These are phyloP conservation scores for Sclerurus mexicanus DNA, from an alignment of 2,113 vertebrate genomes.

Conservation along the genomic window DNA sequence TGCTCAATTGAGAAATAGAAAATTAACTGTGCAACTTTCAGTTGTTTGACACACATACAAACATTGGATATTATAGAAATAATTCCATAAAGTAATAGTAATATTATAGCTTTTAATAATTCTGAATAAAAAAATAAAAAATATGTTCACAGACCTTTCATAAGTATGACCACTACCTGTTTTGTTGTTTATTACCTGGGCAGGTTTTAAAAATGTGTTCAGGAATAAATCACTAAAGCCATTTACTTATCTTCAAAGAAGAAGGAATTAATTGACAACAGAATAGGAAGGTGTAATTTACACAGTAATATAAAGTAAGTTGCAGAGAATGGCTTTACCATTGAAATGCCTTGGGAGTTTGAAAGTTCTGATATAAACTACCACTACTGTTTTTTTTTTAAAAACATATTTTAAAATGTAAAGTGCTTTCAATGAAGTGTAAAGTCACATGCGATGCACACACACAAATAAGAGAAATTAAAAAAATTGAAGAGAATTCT, in stretches of 20 bases:
- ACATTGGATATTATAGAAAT: background rate
- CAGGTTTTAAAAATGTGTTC: background rate
- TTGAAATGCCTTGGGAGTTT: background rate
- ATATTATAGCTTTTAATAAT: background rate
- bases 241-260: background rate
- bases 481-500: background rate
- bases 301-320: background rate
- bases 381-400: background rate
- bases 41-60: background rate
- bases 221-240: background rate
- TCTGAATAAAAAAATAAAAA: background rate
- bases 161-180: background rate
- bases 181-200: background rate
- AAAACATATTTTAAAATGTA: background rate
- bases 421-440: background rate
- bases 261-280: slow-evolving; percentile 7
- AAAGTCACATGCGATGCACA: background rate
- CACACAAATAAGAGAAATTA: background rate
- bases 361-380: background rate
- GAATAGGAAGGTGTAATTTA: background rate
- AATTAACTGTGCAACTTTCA: background rate
- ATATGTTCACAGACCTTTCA: background rate
- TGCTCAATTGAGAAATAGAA: background rate
- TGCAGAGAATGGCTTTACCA: background rate
- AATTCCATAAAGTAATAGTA: background rate